These are phyloP conservation scores for Caerostris extrusa DNA, from an alignment of 1,140 invertebrate species.

Conservation along the genomic window DNA sequence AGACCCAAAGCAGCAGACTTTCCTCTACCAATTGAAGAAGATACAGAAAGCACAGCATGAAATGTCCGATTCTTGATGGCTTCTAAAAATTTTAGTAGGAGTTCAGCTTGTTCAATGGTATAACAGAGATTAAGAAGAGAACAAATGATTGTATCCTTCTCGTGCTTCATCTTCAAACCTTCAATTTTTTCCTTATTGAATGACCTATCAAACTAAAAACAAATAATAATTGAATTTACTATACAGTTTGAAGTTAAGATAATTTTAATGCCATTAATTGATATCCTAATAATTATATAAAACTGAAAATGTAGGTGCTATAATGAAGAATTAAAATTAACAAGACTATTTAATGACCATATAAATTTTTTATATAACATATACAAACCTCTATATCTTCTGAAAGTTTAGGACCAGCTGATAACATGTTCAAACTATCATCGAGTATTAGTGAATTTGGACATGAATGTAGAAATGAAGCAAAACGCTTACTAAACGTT, in stretches of 20 bases:
- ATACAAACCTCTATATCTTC: constrained; percentile 3
- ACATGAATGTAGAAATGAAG: constrained; percentile 94
- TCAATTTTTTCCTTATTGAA: constrained; percentile 84
- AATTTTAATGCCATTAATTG: neutral
- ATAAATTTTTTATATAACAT: neutral
- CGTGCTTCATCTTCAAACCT: constrained; percentile 88
- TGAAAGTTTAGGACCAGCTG: constrained; percentile 81
- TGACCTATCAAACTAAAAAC: constrained; percentile 53
- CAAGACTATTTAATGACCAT: neutral
- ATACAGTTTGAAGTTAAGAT: neutral
- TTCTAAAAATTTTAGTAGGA: constrained; percentile 96
- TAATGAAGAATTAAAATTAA: neutral
- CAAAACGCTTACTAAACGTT: constrained; percentile 97
- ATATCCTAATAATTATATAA: neutral
- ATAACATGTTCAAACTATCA: constrained; percentile 95
- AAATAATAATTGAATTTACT: neutral
- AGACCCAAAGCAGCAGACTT: constrained; percentile 99
- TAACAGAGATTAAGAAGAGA: constrained; percentile 93
- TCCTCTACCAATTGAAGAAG: constrained; percentile 97
- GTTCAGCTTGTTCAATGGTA: constrained; percentile 94
- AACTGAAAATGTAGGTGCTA: neutral
- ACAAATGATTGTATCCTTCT: constrained; percentile 94
- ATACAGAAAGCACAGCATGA: constrained; percentile 95
- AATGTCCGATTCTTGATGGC: constrained; percentile 96
- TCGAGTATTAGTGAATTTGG: constrained; percentile 93